Percentiles rank a stretch among this genome's conserved stretches.
phyloP scores from a whole-genome alignment of 1,140 invertebrate genomes.

The Aphaenogaster floridana region DNA sequence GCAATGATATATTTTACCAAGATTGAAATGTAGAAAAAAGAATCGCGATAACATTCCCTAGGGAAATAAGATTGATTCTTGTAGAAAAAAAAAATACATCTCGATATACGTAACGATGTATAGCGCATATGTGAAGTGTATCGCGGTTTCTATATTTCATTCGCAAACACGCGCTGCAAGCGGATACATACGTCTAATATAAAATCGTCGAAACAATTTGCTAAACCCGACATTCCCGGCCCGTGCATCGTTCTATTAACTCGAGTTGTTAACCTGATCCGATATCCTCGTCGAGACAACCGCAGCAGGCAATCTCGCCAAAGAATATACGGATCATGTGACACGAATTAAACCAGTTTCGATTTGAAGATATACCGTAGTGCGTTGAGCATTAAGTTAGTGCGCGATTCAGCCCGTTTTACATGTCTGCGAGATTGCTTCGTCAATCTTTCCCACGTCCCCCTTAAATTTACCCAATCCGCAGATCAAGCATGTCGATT shows the following conservation, averaged over 20 bases:
- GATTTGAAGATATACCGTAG: constrained; percentile 21
- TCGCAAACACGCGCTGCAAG: background rate
- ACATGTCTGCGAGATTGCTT: background rate
- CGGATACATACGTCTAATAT: background rate
- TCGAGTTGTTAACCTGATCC: constrained; percentile 73
- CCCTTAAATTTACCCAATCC: constrained; percentile 1
- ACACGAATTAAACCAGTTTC: constrained; percentile 34
- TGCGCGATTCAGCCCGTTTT: constrained; percentile 35
- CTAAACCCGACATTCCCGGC: constrained; percentile 49
- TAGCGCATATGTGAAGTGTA: background rate
- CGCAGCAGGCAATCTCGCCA: constrained; percentile 7
- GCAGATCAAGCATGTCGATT: background rate
- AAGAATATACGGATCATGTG: constrained; percentile 77
- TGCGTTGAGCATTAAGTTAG: constrained; percentile 24
- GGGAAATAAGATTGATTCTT: constrained; percentile 14
- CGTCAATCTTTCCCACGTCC: background rate
- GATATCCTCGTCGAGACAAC: constrained; percentile 67
- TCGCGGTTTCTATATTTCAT: constrained; percentile 25
- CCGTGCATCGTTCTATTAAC: constrained; percentile 62
- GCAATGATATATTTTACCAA: constrained; percentile 2
- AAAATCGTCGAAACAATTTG: constrained; percentile 54
- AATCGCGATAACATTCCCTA: background rate
- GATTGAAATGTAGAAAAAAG: constrained; percentile 10
- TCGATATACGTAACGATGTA: background rate
- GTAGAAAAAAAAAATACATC: background rate